Evolutionary conservation across 2,113 vertebrate genomes (phyloP), one percentile per base, ranked within the genome.

Genomic region (Leucopsar rothschildi): DNA sequence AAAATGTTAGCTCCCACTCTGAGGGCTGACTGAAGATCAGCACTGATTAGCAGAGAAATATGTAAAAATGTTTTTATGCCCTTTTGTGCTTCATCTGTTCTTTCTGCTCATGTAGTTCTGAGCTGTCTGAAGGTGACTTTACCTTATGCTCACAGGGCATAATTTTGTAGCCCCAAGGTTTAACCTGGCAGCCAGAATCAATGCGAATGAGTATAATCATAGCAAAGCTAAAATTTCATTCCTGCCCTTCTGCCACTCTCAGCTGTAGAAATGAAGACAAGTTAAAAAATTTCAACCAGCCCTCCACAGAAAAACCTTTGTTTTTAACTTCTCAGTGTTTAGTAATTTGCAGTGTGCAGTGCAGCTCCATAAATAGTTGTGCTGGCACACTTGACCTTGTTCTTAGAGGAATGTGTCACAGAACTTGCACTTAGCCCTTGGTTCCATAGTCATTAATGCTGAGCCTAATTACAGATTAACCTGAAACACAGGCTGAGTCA

Each of bases 401-500:
- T 77, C 45, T 85, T 79, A 50, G 79, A 96, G 57, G 53, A 88
- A 70, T 17, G 28, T 55, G 53, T 60, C 0, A 0, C 9, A 65
- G 57, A 88, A 25, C 73, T 60, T 92, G 88, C 85, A 93, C 75
- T 94, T 90, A 93, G 76, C 59, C 92, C 76, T 95, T 63, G 47
- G 71, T 80, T 80, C 79, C 72, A 1, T 45, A 92, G 86, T 94
- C 79, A 78, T 95, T 94, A 93, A 55, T 86, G 22, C 68, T 70
- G 63, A 50, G 27, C 52, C 59, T 88, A 88, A 92, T 90, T 95
- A 95, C 80, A 94, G 76, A 93, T 96, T 95, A 94, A 97, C 95
- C 47, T 31, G 59, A 73, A 90, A 57, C 39, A 73, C 4, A 3
- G 85, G 81, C 75, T 70, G 45, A 45, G 20, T 80, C 85, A 82